These are phyloP conservation scores for Amphipyra berbera DNA, from an alignment of 2,888 invertebrate genomes.

Conservation along the genomic window DNA sequence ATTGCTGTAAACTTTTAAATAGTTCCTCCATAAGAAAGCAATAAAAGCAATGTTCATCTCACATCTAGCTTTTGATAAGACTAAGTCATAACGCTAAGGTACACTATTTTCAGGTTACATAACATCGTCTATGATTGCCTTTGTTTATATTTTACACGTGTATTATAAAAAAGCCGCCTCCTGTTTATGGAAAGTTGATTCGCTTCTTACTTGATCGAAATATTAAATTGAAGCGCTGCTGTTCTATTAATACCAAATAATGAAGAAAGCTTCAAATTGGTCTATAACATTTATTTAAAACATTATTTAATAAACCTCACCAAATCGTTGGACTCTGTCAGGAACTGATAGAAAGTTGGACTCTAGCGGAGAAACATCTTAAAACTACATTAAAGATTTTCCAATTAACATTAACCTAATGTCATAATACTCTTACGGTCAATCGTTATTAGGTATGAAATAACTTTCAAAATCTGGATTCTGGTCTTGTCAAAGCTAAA, in stretches of 20 bases:
- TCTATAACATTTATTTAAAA: not conserved
- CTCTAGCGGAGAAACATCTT: not conserved
- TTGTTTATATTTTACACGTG: conserved; percentile 43
- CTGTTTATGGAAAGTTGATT: conserved; percentile 30
- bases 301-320: not conserved
- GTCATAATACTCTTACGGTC: not conserved
- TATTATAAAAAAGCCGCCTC: conserved; percentile 29
- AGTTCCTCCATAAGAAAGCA: not conserved
- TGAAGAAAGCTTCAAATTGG: not conserved
- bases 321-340: not conserved
- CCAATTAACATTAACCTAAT: not conserved
- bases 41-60: not conserved
- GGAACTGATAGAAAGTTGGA: not conserved
- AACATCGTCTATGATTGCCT: conserved; percentile 34
- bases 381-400: not conserved
- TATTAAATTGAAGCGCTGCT: not conserved
- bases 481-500: conserved; percentile 4
- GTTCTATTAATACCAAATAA: not conserved
- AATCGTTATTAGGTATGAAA: not conserved
- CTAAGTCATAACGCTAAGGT: not conserved
- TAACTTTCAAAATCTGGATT: conserved; percentile 2
- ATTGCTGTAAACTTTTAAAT: no score
- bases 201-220: conserved; percentile 12
- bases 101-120: conserved; percentile 34
- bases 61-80: conserved; percentile 4